Conservation (phyloP, 2,888 invertebrate species). For the Chaetogeoica ovagalla region DNA sequence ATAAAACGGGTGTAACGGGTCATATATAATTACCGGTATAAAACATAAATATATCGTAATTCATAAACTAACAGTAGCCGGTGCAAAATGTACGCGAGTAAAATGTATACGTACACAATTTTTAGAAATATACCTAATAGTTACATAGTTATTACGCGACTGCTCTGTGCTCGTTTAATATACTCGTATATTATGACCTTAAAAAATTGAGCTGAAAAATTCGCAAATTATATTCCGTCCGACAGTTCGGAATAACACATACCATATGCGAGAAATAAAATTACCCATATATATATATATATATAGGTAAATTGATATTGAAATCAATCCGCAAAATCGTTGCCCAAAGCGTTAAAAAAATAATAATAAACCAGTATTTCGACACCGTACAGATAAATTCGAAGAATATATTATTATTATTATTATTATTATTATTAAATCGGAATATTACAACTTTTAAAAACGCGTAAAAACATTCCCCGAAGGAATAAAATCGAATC, state of each 20-base stretch:
- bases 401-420: too few relatives aligned
- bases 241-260: not conserved
- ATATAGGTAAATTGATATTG: too few relatives aligned
- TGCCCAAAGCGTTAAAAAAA: constrained; percentile 4
- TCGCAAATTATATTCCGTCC: not conserved
- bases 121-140: too few relatives aligned
- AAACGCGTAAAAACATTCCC: not conserved
- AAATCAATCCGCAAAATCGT: constrained; percentile 23
- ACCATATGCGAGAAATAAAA: not conserved
- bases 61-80: not conserved
- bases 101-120: too few relatives aligned
- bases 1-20: not conserved
- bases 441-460: not conserved
- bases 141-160: too few relatives aligned
- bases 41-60: too few relatives aligned
- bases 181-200: not conserved
- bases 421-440: not conserved
- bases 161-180: not conserved
- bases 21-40: not conserved
- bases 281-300: constrained; percentile 26
- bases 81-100: too few relatives aligned
- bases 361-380: constrained; percentile 32
- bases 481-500: not conserved
- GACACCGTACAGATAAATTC: not conserved
- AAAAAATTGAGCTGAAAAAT: constrained; percentile 10